Evolutionary conservation across 2,888 invertebrate genomes (phyloP).

Genomic region (Ophion costatus): DNA sequence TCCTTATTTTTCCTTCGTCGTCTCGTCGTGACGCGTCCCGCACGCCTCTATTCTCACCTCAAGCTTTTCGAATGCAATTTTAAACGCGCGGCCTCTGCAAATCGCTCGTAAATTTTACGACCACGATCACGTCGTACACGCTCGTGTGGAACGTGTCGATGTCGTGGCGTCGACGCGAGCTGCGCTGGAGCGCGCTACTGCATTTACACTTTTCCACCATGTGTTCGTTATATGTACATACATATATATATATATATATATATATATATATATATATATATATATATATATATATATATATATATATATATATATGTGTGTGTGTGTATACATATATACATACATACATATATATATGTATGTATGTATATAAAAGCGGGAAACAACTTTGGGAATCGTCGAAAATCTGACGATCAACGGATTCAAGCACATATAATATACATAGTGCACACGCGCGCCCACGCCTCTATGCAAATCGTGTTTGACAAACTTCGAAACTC

Average conservation of each 20-base stretch:
- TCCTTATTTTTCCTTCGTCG: conserved; percentile 20
- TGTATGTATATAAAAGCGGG: too few relatives aligned
- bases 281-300: too few relatives aligned
- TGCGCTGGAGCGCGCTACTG: conserved; percentile 30
- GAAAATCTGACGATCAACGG: conserved; percentile 9
- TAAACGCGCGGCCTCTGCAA: conserved; percentile 60
- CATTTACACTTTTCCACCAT: conserved; percentile 10
- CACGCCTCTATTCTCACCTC: conserved; percentile 23
- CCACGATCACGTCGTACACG: conserved; percentile 34
- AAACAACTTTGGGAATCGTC: conserved; percentile 3
- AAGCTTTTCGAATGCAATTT: conserved; percentile 66
- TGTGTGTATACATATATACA: too few relatives aligned
- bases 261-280: too few relatives aligned
- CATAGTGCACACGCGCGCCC: neutral
- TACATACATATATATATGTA: too few relatives aligned
- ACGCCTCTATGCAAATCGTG: conserved; percentile 12
- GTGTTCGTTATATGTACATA: neutral
- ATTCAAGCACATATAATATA: neutral
- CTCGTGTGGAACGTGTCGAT: conserved; percentile 28
- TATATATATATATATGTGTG: too few relatives aligned
- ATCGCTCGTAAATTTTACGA: conserved; percentile 71
- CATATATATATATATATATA: too few relatives aligned
- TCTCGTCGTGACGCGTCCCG: neutral
- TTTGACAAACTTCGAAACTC: conserved; percentile 5
- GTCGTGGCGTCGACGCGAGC: conserved; percentile 32